Evolutionary conservation across 1,140 invertebrate species (phyloP).

Genomic region (Drosophila pseudoobscura): DNA sequence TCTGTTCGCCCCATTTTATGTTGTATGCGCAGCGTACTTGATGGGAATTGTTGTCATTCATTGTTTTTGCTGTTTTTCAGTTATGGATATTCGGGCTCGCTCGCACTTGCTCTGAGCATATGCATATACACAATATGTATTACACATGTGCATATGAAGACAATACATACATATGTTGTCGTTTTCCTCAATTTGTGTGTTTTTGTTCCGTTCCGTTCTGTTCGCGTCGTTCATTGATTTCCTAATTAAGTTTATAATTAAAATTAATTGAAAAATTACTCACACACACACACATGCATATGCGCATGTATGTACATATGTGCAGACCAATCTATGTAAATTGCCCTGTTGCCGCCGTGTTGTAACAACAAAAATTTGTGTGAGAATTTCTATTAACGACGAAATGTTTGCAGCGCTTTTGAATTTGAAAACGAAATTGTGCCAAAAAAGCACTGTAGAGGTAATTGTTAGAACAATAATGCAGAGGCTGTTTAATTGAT

Average conservation of each 20-base stretch:
- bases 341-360: constrained; percentile 41
- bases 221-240: constrained; percentile 79
- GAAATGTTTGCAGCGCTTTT: constrained; percentile 30
- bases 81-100: constrained; percentile 40
- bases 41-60: constrained; percentile 64
- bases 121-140: constrained; percentile 1
- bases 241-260: constrained; percentile 84
- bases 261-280: constrained; percentile 84
- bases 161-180: constrained; percentile 16
- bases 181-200: constrained; percentile 67
- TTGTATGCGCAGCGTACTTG: constrained; percentile 68
- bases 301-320: constrained; percentile 9
- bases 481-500: constrained; percentile 66
- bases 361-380: constrained; percentile 45
- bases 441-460: constrained; percentile 56
- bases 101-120: constrained; percentile 48
- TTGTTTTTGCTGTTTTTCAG: constrained; percentile 54
- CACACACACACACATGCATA: constrained; percentile 42
- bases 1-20: constrained; percentile 34
- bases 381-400: too few species aligned
- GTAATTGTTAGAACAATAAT: constrained; percentile 66
- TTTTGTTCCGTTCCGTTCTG: constrained; percentile 66
- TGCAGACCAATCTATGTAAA: constrained; percentile 53
- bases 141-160: neutral
- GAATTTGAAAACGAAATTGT: constrained; percentile 66